Evolutionary conservation across 2,797 vertebrate genomes (phyloP).

Genomic region (Xenopus petersii): DNA sequence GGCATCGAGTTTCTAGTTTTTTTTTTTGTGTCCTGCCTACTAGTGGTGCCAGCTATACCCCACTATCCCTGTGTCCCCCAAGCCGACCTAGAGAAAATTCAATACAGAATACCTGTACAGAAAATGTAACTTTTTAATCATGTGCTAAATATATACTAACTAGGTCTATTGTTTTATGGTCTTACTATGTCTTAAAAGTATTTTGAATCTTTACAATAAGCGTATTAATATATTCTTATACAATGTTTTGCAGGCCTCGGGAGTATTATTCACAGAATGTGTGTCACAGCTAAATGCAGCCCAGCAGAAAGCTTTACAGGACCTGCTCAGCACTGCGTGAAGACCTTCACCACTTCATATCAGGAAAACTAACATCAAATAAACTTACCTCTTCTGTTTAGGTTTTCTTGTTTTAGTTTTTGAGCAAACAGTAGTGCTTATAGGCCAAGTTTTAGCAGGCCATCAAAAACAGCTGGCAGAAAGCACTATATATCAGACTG

Average conservation of each 20-base stretch:
- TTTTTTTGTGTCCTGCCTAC: too few species aligned
- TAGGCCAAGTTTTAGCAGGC: constrained; percentile 67
- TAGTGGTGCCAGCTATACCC: too few species aligned
- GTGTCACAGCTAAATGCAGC: constrained; percentile 86
- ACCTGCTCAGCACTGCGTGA: constrained; percentile 93
- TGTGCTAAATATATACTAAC: too few species aligned
- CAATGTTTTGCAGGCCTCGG: constrained; percentile 75
- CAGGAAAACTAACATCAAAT: constrained; percentile 76
- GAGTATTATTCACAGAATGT: constrained; percentile 92
- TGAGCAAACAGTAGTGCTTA: constrained; percentile 72
- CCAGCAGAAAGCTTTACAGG: constrained; percentile 94
- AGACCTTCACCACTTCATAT: constrained; percentile 66
- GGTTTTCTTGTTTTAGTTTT: constrained; percentile 78
- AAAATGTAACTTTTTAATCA: too few species aligned
- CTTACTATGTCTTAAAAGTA: too few species aligned
- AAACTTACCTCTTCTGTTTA: constrained; percentile 77
- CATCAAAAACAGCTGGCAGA: constrained; percentile 54
- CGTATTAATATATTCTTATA: not conserved
- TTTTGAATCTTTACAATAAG: too few species aligned
- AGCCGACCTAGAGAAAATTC: too few species aligned
- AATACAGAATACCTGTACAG: too few species aligned
- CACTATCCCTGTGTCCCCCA: too few species aligned
- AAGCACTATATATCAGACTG: constrained; percentile 56
- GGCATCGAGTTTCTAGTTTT: too few species aligned
- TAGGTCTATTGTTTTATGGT: too few species aligned